phyloP scores from a whole-genome alignment of 2,797 vertebrate species.

The Menidia menidia region DNA sequence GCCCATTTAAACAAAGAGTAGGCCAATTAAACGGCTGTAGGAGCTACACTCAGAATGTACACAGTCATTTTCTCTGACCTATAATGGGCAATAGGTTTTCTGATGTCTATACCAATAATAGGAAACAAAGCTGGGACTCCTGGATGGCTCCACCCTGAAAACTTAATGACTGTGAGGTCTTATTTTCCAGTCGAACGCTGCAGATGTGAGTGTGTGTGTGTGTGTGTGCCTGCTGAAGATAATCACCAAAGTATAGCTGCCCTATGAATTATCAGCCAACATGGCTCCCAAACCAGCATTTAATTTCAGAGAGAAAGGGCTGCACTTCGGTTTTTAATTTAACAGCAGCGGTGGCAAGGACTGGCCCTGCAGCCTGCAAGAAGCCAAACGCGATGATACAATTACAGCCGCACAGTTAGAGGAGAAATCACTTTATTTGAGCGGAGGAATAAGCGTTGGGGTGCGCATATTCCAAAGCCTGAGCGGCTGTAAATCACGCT shows the following conservation, averaged over 20 bases:
- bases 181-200: slow-evolving; percentile 33
- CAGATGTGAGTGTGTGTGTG: slow-evolving; percentile 14
- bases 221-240: slow-evolving; percentile 40
- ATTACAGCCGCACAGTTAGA: slow-evolving; percentile 18
- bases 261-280: slow-evolving; percentile 54
- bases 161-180: slow-evolving; percentile 33
- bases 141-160: slow-evolving; percentile 17
- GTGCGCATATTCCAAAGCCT: neutral
- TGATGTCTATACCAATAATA: slow-evolving; percentile 46
- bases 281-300: slow-evolving; percentile 53
- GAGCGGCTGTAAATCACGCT: slow-evolving; percentile 20
- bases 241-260: slow-evolving; percentile 30
- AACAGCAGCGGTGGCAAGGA: slow-evolving; percentile 36
- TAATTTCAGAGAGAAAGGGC: slow-evolving; percentile 53
- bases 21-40: slow-evolving; percentile 74
- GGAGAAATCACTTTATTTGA: slow-evolving; percentile 24
- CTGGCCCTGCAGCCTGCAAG: slow-evolving; percentile 16
- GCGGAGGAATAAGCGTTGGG: neutral
- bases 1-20: slow-evolving; percentile 69
- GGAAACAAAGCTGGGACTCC: slow-evolving; percentile 30
- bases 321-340: slow-evolving; percentile 53
- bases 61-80: slow-evolving; percentile 63
- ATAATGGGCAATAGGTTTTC: slow-evolving; percentile 50
- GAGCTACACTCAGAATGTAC: slow-evolving; percentile 61
- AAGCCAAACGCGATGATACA: slow-evolving; percentile 27